A percentile compares a stretch with the other conserved stretches of the same genome.
phyloP scores from a whole-genome alignment of 2,888 invertebrate genomes.

The Melanargia galathea region DNA sequence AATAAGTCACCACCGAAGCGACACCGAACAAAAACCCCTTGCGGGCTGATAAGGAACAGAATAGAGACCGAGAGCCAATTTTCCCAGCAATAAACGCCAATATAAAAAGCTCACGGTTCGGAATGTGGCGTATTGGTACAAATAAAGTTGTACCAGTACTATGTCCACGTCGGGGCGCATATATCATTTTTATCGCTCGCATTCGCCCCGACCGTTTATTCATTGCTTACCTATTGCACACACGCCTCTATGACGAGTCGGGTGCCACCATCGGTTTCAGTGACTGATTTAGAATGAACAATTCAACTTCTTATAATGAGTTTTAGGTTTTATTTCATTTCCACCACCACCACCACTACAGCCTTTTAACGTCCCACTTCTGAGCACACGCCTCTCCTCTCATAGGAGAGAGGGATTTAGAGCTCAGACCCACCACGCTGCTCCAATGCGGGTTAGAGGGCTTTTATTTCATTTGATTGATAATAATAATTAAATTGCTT shows the following conservation, averaged over 20 bases:
- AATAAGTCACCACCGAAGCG: slow-evolving; percentile 39
- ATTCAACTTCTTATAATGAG: background rate
- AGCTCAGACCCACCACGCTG: too few species aligned
- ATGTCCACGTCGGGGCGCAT: slow-evolving; percentile 70
- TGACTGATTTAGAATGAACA: slow-evolving; percentile 26
- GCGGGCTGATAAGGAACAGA: slow-evolving; percentile 41
- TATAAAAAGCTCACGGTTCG: slow-evolving; percentile 46
- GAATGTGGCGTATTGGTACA: slow-evolving; percentile 62
- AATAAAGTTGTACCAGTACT: slow-evolving; percentile 68
- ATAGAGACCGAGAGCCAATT: slow-evolving; percentile 45
- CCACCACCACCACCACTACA: too few species aligned
- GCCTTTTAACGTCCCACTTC: too few species aligned
- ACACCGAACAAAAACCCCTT: slow-evolving; percentile 37
- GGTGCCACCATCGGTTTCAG: slow-evolving; percentile 39
- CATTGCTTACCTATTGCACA: slow-evolving; percentile 81
- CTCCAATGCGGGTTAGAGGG: too few species aligned
- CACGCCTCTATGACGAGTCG: slow-evolving; percentile 62
- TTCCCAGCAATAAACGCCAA: slow-evolving; percentile 45
- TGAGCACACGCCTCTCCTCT: too few species aligned
- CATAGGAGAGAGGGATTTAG: too few species aligned
- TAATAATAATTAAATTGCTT: too few species aligned
- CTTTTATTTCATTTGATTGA: too few species aligned
- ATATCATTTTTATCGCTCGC: slow-evolving; percentile 82
- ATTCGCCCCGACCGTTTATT: slow-evolving; percentile 75
- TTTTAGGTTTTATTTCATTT: too few species aligned